phyloP scores from a whole-genome alignment of 2,797 vertebrate genomes.

The Hippoglossus hippoglossus region DNA sequence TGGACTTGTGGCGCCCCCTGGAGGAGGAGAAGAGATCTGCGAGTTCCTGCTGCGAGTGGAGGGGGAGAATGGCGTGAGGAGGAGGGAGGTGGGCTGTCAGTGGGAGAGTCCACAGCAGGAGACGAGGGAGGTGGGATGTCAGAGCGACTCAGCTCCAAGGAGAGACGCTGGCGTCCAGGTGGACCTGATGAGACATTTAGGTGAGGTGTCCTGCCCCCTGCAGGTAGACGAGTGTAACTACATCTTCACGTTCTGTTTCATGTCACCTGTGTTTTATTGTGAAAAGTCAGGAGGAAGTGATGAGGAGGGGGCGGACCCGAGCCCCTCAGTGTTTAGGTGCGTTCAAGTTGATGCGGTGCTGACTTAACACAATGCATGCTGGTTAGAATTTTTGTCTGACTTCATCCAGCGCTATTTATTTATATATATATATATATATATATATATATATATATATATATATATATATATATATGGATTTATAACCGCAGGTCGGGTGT shows the following conservation, averaged over 20 bases:
- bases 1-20: constrained; percentile 48
- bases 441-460: no score
- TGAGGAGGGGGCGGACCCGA: no score
- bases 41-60: constrained; percentile 42
- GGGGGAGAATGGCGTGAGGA: constrained; percentile 4
- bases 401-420: no score
- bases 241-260: no score
- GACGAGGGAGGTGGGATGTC: constrained; percentile 66
- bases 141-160: constrained; percentile 47
- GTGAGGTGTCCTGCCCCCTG: constrained; percentile 24
- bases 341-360: no score
- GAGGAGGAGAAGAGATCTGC: constrained; percentile 43
- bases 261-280: neutral
- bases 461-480: no score
- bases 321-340: no score
- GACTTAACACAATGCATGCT: no score
- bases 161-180: constrained; percentile 68
- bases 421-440: no score
- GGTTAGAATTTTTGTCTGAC: no score
- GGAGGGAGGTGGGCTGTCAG: constrained; percentile 67
- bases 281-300: neutral
- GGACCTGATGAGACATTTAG: constrained; percentile 59
- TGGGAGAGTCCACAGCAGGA: constrained; percentile 61
- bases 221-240: neutral
- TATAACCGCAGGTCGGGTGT: no score